Evolutionary conservation across 2,888 invertebrate species (phyloP), one percentile per base, ranked within the genome.

Genomic region (Diloba caeruleocephala): DNA sequence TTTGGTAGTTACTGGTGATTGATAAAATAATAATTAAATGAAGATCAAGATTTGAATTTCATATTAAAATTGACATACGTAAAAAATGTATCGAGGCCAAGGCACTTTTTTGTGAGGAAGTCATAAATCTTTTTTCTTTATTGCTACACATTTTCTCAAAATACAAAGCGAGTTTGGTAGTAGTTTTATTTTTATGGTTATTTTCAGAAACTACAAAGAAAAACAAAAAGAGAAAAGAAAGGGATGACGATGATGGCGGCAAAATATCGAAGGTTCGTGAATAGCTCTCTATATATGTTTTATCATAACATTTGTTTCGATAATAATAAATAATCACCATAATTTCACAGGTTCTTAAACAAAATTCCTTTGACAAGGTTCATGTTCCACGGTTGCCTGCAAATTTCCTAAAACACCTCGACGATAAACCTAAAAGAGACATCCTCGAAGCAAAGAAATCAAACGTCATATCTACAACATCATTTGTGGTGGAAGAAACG

Each of bases 401-500:
- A n/a, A 78, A 75, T 33, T 46, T 92, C 31, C 49, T 93, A 34
- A 81, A 76, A 31, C 75, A 87, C 63, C 66, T 92, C n/a, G 82
- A 83, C 25, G 88, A 88, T 13, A 84, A 84, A 66, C 82, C 86
- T 14, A 72, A 61, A 25, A 76, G 67, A 51, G 58, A 66, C 23
- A 29, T 50, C 9, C 38, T 50, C 12, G 57, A 69, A 41, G 41
- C 51, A 25, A 83, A 79, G 55, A 83, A 78, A 56, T 23, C 66
- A 0, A 76, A 73, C 59, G 61, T 81, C 2, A 70, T 87, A 60
- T 81, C 93, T 2, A 93, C 93, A 13, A 78, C 88, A 12, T 58
- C 79, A n/a, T 93, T 93, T 61, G 19, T 72, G 31, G 89, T 93
- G 0, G 85, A 89, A 81, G 78, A 86, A 66, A 63, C 79, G 1